Base-by-base conservation (phyloP, 1,140 invertebrate species). In the Lucilia sericata region DNA sequence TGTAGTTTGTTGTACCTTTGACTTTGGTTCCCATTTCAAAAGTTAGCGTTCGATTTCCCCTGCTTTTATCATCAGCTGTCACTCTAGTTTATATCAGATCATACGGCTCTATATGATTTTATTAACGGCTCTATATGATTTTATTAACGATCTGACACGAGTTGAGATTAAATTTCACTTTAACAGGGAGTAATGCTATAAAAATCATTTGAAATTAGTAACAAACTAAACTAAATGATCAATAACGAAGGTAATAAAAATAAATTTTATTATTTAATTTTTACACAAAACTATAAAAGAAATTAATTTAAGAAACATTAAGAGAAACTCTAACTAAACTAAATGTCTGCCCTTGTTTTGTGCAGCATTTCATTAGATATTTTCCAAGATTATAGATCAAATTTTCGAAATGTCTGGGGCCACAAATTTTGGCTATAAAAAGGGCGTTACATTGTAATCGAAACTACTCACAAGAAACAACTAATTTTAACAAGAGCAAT, bases 401-500 rank as follows among this genome's bases (percentile, higher is more conserved):
- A 55, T 55, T 55, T 30, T 30, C 10, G 14, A 55, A 55, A 55
- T 55, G 51, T 42, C 42, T 7, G 5, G 42, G 42, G 42, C 42
- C 51, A 55, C 17, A n/a, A 17, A 25, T 70, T 70, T 70, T n/a
- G n/a, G 19, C 65, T 21, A 70, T 70, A 70, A 70, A 60, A 21
- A 47, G 36, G 75, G 75, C 75, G 75, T 78, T 78, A 78, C 75
- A 78, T 19, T 78, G 75, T 47, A 78, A 78, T 47, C 75, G 34
- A 78, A 19, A 70, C 5, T 19, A 25, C 21, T 13, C 75, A 47
- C 42, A 47, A 76, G 36, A 17, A 78, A 80, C 76, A 80, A 80
- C 42, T 80, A 80, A 80, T 80, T 80, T 80, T 80, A 80, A 80
- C 76, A 80, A 80, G 42, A 25, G 65, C 76, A 49, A 47, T 80